phyloP scores from a whole-genome alignment of 2,113 vertebrate species.

The Lasiurus cinereus region DNA sequence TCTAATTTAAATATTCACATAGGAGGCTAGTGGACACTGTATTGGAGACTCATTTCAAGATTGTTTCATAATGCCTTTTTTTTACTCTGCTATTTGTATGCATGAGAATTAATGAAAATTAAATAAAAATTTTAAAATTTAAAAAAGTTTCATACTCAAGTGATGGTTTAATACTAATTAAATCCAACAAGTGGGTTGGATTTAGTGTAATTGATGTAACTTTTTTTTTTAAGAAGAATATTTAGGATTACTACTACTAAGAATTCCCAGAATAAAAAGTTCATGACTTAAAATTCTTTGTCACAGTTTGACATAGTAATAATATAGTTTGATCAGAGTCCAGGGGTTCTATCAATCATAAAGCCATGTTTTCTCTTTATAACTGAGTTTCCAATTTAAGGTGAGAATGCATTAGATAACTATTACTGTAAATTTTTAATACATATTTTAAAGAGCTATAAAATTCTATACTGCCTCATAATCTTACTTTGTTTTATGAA shows the following conservation, averaged over 20 bases:
- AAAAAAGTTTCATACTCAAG: conserved; percentile 25
- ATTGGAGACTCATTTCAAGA: background rate
- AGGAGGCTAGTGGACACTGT: background rate
- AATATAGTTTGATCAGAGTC: conserved; percentile 24
- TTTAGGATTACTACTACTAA: conserved; percentile 30
- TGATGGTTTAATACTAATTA: background rate
- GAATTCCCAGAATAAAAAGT: conserved; percentile 51
- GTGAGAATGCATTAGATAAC: conserved; percentile 44
- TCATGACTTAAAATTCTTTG: conserved; percentile 9
- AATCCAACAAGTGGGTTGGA: background rate
- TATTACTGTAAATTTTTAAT: conserved; percentile 61
- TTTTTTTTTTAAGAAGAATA: conserved; percentile 52
- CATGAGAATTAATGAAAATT: background rate
- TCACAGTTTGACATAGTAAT: background rate
- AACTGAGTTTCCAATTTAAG: conserved; percentile 61
- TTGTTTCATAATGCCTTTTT: background rate
- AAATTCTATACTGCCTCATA: conserved; percentile 68
- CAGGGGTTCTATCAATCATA: background rate
- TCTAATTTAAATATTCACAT: conserved; percentile 19
- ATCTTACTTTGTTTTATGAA: conserved; percentile 68
- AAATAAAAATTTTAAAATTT: background rate
- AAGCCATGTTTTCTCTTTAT: conserved; percentile 25
- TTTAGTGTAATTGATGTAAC: background rate
- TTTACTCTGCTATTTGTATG: background rate
- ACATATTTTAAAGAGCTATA: conserved; percentile 69